These are phyloP conservation scores for Petaurus breviceps DNA, from an alignment of 2,113 vertebrate species.

Conservation along the genomic window DNA sequence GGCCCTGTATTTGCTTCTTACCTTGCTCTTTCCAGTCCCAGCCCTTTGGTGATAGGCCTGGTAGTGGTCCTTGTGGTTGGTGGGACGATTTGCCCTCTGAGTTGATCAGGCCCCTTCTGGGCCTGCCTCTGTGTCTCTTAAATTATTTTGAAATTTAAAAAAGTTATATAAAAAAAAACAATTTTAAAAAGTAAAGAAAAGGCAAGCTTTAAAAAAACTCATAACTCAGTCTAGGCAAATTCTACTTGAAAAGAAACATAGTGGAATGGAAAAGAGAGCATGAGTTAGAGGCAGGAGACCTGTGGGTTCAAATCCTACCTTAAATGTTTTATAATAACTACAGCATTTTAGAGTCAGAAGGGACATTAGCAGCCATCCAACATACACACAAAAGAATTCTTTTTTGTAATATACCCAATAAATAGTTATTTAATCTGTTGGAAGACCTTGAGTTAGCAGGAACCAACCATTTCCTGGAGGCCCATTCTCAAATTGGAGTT, in stretches of 20 bases:
- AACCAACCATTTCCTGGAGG: neutral
- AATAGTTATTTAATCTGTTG: neutral
- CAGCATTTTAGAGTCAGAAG: neutral
- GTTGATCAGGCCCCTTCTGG: too few species aligned
- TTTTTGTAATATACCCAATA: neutral
- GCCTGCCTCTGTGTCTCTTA: too few species aligned
- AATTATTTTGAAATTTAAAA: too few species aligned
- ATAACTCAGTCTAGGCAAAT: neutral
- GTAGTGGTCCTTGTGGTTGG: too few species aligned
- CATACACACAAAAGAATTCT: neutral
- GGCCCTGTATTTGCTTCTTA: too few species aligned
- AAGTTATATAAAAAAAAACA: too few species aligned
- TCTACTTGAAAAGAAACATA: neutral
- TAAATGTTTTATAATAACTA: neutral
- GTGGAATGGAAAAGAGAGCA: neutral
- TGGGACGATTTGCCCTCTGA: too few species aligned
- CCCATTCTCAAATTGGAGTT: neutral
- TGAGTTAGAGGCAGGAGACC: neutral
- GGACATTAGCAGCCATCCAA: neutral
- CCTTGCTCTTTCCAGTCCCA: too few species aligned
- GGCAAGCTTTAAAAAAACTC: neutral
- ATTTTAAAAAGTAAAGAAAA: conserved; percentile 2
- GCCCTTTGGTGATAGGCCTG: too few species aligned
- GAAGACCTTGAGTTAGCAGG: neutral
- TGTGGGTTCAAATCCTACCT: neutral